Evolutionary conservation across 2,113 vertebrate species (phyloP).

Genomic region (Gorsachius goisagi): DNA sequence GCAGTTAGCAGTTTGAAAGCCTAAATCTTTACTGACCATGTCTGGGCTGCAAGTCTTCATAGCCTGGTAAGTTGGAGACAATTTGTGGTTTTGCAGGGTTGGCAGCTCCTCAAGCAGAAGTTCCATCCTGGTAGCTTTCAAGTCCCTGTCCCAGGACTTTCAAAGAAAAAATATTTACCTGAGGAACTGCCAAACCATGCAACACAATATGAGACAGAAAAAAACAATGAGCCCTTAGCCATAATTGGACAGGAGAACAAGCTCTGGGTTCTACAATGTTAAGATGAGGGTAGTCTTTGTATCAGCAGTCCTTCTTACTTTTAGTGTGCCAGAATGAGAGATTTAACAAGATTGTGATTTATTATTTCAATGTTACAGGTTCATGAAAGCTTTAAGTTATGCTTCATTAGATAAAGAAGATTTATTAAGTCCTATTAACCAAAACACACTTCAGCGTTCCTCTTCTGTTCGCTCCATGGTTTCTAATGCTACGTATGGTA

Average conservation of each 20-base stretch:
- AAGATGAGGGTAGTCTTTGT: not conserved
- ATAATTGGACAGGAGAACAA: not conserved
- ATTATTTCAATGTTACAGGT: constrained; percentile 77
- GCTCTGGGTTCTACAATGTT: not conserved
- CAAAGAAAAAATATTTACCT: not conserved
- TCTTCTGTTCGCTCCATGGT: constrained; percentile 98
- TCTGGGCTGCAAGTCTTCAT: not conserved
- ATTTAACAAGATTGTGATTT: not conserved
- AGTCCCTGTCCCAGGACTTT: not conserved
- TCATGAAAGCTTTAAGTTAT: constrained; percentile 97
- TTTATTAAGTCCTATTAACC: constrained; percentile 95
- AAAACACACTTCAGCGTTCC: constrained; percentile 93
- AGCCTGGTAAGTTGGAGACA: not conserved
- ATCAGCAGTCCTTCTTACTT: not conserved
- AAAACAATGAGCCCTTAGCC: not conserved
- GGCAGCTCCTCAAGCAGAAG: not conserved
- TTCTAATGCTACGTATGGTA: constrained; percentile 89
- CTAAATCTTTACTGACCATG: not conserved
- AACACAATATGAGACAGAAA: not conserved
- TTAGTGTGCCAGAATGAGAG: not conserved
- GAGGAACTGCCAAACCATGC: not conserved
- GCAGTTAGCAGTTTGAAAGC: not conserved
- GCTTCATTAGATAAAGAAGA: constrained; percentile 98
- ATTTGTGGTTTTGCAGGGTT: not conserved
- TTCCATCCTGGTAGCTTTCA: not conserved